Base-by-base conservation (phyloP, 2,113 vertebrate species). In the Hippocampus mohnikei region DNA sequence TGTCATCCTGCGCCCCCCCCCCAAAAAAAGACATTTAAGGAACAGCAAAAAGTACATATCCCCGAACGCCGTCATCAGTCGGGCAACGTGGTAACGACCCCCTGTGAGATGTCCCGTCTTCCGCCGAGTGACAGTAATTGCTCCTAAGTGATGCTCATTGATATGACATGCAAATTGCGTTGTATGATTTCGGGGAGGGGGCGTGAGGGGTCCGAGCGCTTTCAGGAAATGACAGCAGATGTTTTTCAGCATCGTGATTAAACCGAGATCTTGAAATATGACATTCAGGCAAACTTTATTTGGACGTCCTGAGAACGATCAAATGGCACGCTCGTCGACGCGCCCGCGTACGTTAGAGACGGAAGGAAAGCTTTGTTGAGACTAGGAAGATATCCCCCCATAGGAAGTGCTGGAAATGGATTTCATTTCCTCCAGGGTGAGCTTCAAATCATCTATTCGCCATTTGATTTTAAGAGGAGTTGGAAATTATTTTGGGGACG, bases 121-220 rank as follows among this genome's bases (percentile, higher is more conserved):
- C 76, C 58, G 76, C 42, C 46, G 4, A 37, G 50, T 69, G 82
- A 85, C 75, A 78, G 75, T 87, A 88, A 87, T 87, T 84, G 83
- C 71, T 76, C 59, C 56, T 25, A 81, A 83, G 73, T 83, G 84
- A 84, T 77, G 68, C 72, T 74, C 70, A 56, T 60, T 72, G 76
- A 75, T 70, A 48, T 70, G 72, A 76, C 74, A 79, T 84, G 75
- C 71, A 81, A 79, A 86, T 84, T 77, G 78, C 58, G 76, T 79
- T 58, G 11, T 75, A 18, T 69, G 76, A 44, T 69, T 25, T 69
- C 61, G 52, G 37, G 58, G 67, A 59, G 44, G 33, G 29, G 18
- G 16, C 18, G 42, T 13, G 42, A 3, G 78, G 29, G 29, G 29
- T 33, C 71, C 71, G 79, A 83, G 80, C 71, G 82, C 66, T 75